phyloP scores from a whole-genome alignment of 2,113 vertebrate genomes.

The Eubucco bourcierii region DNA sequence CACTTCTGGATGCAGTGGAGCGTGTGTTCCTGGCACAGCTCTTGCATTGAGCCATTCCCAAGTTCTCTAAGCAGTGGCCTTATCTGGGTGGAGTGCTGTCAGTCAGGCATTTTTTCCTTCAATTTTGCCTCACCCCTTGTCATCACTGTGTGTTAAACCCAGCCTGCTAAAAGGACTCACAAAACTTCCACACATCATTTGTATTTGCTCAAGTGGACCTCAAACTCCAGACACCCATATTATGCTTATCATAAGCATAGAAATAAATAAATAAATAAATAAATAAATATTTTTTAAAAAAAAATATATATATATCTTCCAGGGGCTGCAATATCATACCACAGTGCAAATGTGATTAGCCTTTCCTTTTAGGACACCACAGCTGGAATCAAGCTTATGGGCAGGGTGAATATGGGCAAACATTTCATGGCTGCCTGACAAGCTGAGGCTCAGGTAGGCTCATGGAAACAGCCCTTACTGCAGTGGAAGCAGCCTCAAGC shows the following conservation, averaged over 20 bases:
- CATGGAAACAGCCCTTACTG: neutral
- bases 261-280: too few species aligned
- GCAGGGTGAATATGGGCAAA: accelerated
- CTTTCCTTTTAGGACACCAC: neutral
- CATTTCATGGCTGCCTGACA: too few species aligned
- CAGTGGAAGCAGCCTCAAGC: neutral
- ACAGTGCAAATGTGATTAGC: neutral
- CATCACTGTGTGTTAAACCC: neutral
- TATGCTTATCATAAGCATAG: too few species aligned
- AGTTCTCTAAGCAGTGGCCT: slow-evolving; percentile 13
- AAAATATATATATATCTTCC: neutral
- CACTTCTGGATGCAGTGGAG: slow-evolving; percentile 2
- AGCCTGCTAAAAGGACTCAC: neutral
- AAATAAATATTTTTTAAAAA: too few species aligned
- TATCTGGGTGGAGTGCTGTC: slow-evolving; percentile 64
- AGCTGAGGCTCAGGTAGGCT: neutral
- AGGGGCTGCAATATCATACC: neutral
- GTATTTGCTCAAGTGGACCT: too few species aligned
- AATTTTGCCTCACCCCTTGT: slow-evolving; percentile 30
- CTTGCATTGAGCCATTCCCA: slow-evolving; percentile 36
- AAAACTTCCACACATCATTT: neutral
- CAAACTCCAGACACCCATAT: too few species aligned
- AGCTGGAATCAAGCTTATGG: neutral
- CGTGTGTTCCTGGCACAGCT: slow-evolving; percentile 16
- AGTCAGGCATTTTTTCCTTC: slow-evolving; percentile 46